Evolutionary conservation across 2,113 vertebrate genomes (phyloP), one percentile per base, ranked within the genome.

Genomic region (Castor canadensis): DNA sequence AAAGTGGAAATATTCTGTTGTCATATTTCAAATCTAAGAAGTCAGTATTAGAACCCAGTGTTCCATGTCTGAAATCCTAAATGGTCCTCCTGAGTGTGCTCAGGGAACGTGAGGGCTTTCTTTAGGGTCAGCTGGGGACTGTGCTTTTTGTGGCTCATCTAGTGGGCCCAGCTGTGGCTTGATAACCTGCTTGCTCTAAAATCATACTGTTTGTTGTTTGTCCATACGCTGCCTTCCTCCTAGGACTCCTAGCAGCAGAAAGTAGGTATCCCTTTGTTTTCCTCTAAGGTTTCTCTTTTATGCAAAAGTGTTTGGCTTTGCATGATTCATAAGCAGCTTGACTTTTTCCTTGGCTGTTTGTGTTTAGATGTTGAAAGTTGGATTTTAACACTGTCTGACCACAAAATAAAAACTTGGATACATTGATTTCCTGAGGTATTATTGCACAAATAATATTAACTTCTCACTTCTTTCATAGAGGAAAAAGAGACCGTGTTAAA

Each of bases 161-260:
- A 95, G 92, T 95, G 82, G 94, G 96, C 97, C 97, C 97, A 95
- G 84, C 93, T 98, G 92, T 98, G 97, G 97, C 98, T 98, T 98
- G 95, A 97, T 98, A 97, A 98, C 98, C 98, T 94, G 90, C 95
- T 97, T 96, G 96, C 98, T 98, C 98, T 98, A 98, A 98, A 98
- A 98, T 98, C 98, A 97, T 98, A 98, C 98, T 99, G 96, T 98
- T 98, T 99, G 98, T 99, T 98, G 98, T 99, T 99, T 99, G 98
- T 99, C 96, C 99, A 99, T 99, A 99, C 97, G 99, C 99, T 98
- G 98, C 99, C 99, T 98, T 95, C 98, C 98, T 99, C 98, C 96
- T 99, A 99, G 99, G 99, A 99, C 99, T 99, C 95, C 99, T 99
- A 98, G 99, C 99, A 96, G 99, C 99, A 98, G 99, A 99, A 99